A percentile compares a stretch with the other conserved stretches of the same genome.
These are phyloP conservation scores for Phortica variegata DNA, from an alignment of 1,140 invertebrate species.

Conservation along the genomic window DNA sequence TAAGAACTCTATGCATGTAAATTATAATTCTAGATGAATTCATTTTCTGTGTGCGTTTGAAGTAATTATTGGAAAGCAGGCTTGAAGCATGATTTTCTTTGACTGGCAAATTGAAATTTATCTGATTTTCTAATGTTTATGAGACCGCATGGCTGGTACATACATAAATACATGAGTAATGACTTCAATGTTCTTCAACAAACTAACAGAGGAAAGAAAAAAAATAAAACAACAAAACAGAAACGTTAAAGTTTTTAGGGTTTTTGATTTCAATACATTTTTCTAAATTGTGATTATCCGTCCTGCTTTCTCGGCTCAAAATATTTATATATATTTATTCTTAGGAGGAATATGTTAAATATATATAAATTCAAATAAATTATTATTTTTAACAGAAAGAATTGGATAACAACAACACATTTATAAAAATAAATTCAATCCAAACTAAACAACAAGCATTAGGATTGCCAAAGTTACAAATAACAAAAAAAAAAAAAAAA, in stretches of 20 bases:
- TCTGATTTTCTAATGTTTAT: no score
- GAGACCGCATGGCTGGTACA: no score
- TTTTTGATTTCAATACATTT: neutral
- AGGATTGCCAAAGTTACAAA: neutral
- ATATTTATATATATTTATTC: constrained; percentile 16
- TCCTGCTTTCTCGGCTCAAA: constrained; percentile 55
- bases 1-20: no score
- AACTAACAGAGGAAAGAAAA: no score
- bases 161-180: no score
- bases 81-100: no score
- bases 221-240: no score
- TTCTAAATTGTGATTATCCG: constrained; percentile 20
- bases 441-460: neutral
- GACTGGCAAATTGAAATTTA: no score
- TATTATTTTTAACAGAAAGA: neutral
- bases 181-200: no score
- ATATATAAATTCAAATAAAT: constrained; percentile 24
- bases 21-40: no score
- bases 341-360: neutral
- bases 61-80: no score
- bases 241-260: neutral
- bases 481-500: neutral
- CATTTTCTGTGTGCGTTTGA: no score
- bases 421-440: neutral
- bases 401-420: neutral